Conservation (phyloP, 1,140 invertebrate genomes). For the Lucilia cuprina region DNA sequence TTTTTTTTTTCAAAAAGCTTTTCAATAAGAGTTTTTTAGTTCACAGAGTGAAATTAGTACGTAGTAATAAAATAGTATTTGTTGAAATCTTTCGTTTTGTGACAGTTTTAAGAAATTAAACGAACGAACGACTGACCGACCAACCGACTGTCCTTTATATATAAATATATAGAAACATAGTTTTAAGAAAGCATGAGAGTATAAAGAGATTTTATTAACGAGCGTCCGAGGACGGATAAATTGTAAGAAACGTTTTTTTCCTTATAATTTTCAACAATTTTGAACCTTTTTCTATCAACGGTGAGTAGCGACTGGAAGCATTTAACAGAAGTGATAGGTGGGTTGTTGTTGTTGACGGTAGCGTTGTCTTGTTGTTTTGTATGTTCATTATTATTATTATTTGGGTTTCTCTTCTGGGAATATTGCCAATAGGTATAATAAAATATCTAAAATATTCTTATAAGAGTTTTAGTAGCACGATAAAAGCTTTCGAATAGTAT, state of each 20-base stretch:
- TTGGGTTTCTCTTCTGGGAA: constrained; percentile 9
- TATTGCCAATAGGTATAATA: constrained; percentile 23
- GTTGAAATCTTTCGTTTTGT: not conserved
- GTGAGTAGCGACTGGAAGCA: constrained; percentile 57
- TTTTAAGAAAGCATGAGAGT: not conserved
- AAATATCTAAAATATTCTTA: not conserved
- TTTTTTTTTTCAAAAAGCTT: not conserved
- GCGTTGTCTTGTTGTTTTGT: not conserved
- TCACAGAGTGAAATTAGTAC: not conserved
- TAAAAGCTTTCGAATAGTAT: not conserved
- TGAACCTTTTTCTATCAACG: constrained; percentile 59
- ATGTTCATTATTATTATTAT: not conserved
- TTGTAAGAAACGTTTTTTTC: not conserved
- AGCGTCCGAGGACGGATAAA: not conserved
- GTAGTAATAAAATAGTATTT: not conserved
- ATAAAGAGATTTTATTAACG: not conserved
- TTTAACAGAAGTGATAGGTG: not conserved
- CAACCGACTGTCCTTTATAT: not conserved
- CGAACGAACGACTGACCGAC: not conserved
- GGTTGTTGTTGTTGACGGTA: not conserved
- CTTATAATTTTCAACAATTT: not conserved
- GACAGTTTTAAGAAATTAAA: not conserved
- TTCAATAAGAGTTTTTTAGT: not conserved
- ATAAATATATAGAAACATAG: not conserved
- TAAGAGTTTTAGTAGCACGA: not conserved